Evolutionary conservation across 2,888 invertebrate genomes (phyloP).

Genomic region (Cosmia trapezina): DNA sequence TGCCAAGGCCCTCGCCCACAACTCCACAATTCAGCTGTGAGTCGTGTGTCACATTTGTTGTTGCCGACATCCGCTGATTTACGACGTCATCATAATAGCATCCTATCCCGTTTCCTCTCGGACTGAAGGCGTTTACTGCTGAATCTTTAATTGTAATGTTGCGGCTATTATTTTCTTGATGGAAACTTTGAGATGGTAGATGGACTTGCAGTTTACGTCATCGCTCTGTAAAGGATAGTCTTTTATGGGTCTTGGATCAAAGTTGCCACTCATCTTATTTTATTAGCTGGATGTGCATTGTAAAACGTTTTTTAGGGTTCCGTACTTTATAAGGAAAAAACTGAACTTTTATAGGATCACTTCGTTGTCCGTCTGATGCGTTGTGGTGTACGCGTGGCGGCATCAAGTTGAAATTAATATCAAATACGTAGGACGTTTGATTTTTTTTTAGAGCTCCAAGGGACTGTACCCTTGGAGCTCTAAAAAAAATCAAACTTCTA

Average conservation of each 20-base stretch:
- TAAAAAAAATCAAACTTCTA: too few species aligned
- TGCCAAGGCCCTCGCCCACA: slow-evolving; percentile 75
- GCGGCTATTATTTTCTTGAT: slow-evolving; percentile 33
- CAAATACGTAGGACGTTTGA: too few species aligned
- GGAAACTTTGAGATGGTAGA: slow-evolving; percentile 28
- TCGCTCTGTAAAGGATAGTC: background rate
- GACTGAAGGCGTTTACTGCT: slow-evolving; percentile 68
- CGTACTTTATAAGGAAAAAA: too few species aligned
- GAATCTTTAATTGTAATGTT: slow-evolving; percentile 73
- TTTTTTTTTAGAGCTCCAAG: too few species aligned
- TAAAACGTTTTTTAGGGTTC: too few species aligned
- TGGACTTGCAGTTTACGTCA: background rate
- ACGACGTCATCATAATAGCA: slow-evolving; percentile 72
- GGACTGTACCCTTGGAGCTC: too few species aligned
- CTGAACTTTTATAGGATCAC: too few species aligned
- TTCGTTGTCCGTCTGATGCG: too few species aligned
- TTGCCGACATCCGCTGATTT: slow-evolving; percentile 88
- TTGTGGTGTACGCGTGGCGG: too few species aligned
- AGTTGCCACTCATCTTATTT: background rate
- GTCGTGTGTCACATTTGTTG: slow-evolving; percentile 79
- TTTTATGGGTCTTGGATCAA: slow-evolving; percentile 13
- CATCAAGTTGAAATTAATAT: too few species aligned
- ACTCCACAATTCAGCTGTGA: slow-evolving; percentile 67
- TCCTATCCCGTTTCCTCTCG: slow-evolving; percentile 82
- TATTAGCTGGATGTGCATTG: background rate